These are phyloP conservation scores for Erebia palarica DNA, from an alignment of 2,888 invertebrate species.

Conservation along the genomic window DNA sequence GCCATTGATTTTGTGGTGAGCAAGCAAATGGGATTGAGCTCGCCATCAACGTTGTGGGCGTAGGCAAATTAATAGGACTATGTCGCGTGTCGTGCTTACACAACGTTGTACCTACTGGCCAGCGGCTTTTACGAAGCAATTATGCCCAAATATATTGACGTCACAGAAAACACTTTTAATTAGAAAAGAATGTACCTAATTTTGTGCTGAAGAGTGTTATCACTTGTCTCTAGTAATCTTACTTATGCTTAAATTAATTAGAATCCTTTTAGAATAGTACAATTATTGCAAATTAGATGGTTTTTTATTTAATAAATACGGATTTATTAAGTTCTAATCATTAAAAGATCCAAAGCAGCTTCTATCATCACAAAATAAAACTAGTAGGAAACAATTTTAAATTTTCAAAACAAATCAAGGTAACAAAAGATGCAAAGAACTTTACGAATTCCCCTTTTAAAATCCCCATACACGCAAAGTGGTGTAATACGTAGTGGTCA, in stretches of 20 bases:
- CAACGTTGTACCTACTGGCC: background rate
- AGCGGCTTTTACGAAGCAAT: constrained; percentile 3
- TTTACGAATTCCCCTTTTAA: background rate
- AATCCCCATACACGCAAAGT: constrained; percentile 2
- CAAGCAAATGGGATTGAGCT: constrained; percentile 17
- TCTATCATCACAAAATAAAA: background rate
- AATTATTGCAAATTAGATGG: no score
- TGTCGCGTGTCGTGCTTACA: constrained; percentile 7
- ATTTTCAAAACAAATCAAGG: background rate
- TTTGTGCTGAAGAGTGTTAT: background rate
- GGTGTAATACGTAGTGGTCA: constrained; percentile 14
- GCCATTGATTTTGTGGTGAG: constrained; percentile 24
- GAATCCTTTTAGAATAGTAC: no score
- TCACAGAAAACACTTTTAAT: background rate
- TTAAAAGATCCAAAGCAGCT: background rate
- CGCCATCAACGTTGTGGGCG: constrained; percentile 14
- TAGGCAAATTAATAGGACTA: constrained; percentile 17
- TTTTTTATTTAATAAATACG: no score
- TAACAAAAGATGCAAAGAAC: background rate
- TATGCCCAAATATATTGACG: background rate
- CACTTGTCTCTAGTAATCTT: background rate
- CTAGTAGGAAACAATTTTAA: background rate
- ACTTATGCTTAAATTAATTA: background rate
- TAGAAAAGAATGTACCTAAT: background rate
- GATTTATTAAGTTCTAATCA: background rate